Evolutionary conservation across 2,888 invertebrate genomes (phyloP).

Genomic region (Arge pagana): DNA sequence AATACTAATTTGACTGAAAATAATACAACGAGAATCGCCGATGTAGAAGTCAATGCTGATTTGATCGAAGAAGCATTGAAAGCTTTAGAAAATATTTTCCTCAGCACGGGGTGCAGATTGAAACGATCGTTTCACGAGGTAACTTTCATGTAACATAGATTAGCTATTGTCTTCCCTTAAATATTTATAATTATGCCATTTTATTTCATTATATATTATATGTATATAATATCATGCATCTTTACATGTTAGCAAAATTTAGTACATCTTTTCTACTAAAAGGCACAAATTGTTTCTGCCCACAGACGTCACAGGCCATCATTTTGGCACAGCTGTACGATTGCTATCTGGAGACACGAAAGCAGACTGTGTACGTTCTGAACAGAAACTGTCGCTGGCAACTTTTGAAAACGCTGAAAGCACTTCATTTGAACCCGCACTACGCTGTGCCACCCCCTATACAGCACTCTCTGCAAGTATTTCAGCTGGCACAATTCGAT

Average conservation of each 20-base stretch:
- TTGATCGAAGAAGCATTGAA: slow-evolving; percentile 41
- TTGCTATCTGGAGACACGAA: slow-evolving; percentile 38
- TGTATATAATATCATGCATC: background rate
- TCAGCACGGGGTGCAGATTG: slow-evolving; percentile 37
- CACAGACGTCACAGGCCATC: slow-evolving; percentile 41
- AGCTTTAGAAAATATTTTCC: slow-evolving; percentile 43
- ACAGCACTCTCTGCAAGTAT: slow-evolving; percentile 47
- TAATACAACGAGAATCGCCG: slow-evolving; percentile 20
- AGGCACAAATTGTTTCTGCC: no score
- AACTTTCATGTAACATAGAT: slow-evolving; percentile 22
- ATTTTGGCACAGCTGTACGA: slow-evolving; percentile 42
- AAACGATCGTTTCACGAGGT: slow-evolving; percentile 45
- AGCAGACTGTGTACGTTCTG: slow-evolving; percentile 36
- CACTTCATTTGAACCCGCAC: slow-evolving; percentile 45
- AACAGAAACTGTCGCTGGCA: slow-evolving; percentile 41
- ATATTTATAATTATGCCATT: background rate
- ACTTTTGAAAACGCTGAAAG: slow-evolving; percentile 42
- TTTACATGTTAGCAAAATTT: background rate
- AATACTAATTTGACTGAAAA: slow-evolving; percentile 37
- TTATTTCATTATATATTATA: background rate
- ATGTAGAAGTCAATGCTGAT: slow-evolving; percentile 33
- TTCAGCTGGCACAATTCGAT: slow-evolving; percentile 44
- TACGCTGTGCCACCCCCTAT: slow-evolving; percentile 40
- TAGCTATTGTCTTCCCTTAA: background rate
- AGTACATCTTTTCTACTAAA: no score